Percentiles rank a stretch among this genome's conserved stretches.
These are phyloP conservation scores for Eueremaeus valkanovi DNA, from an alignment of 2,888 invertebrate species.

Conservation along the genomic window DNA sequence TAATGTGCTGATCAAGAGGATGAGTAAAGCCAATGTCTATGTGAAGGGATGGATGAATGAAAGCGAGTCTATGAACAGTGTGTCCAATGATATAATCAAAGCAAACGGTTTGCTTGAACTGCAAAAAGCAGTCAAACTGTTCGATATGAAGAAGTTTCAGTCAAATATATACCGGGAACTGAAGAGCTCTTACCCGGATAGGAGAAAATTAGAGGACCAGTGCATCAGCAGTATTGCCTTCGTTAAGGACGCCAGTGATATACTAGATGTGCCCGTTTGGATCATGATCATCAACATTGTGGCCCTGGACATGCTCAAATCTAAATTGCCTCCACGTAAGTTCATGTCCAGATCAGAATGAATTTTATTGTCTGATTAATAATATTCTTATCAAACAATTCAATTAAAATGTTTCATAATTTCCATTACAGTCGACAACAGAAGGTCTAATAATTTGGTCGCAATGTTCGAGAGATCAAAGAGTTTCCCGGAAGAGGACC, in stretches of 20 bases:
- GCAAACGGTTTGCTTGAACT: constrained; percentile 61
- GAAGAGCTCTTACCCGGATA: constrained; percentile 74
- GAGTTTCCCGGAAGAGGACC: constrained; percentile 84
- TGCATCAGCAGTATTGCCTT: constrained; percentile 89
- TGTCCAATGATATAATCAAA: constrained; percentile 68
- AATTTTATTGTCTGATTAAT: too few relatives aligned
- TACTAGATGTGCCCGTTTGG: constrained; percentile 95
- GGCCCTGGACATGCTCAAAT: constrained; percentile 94
- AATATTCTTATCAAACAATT: too few relatives aligned
- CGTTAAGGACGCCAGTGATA: constrained; percentile 79
- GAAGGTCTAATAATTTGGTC: constrained; percentile 33
- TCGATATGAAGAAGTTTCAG: constrained; percentile 95
- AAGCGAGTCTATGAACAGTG: constrained; percentile 74
- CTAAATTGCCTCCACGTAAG: too few relatives aligned
- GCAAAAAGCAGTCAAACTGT: constrained; percentile 89
- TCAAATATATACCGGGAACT: constrained; percentile 80
- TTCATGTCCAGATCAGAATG: too few relatives aligned
- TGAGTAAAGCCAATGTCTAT: constrained; percentile 88
- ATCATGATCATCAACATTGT: constrained; percentile 93
- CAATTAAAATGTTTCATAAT: background rate
- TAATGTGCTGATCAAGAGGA: constrained; percentile 85
- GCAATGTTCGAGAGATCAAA: constrained; percentile 51
- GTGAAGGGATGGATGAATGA: constrained; percentile 61
- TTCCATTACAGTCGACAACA: constrained; percentile 42
- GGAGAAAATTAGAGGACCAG: constrained; percentile 79